These are phyloP conservation scores for Pyrgilauda ruficollis DNA, from an alignment of 2,113 vertebrate species.

Conservation along the genomic window DNA sequence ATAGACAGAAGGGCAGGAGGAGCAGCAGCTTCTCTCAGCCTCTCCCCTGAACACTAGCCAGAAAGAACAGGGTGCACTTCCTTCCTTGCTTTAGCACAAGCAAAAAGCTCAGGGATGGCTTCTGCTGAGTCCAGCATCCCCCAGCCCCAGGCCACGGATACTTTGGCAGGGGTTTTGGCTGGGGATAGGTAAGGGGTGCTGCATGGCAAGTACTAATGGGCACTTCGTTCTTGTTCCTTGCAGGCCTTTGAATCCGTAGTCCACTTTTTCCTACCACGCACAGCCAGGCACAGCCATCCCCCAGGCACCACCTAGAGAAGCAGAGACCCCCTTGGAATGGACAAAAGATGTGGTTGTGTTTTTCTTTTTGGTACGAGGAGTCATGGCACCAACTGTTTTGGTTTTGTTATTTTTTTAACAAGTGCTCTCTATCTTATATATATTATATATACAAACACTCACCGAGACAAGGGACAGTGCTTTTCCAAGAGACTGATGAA, in stretches of 20 bases:
- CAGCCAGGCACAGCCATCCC: neutral
- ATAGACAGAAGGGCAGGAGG: neutral
- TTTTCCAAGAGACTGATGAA: constrained; percentile 73
- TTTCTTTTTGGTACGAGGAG: constrained; percentile 67
- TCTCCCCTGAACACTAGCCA: neutral
- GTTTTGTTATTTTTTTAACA: constrained; percentile 66
- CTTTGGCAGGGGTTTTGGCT: neutral
- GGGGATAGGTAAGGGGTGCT: neutral
- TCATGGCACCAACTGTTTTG: constrained; percentile 61
- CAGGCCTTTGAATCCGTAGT: neutral
- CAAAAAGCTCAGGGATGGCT: neutral
- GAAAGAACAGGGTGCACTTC: neutral
- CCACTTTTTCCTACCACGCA: neutral
- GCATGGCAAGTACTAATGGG: neutral
- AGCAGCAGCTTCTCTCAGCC: neutral
- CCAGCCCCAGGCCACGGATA: neutral
- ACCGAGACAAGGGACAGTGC: constrained; percentile 71
- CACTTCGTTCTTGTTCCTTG: neutral
- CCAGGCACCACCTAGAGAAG: constrained; percentile 17
- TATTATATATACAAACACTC: constrained; percentile 74
- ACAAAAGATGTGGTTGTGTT: constrained; percentile 49
- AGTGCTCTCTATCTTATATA: constrained; percentile 70
- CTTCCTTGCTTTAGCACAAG: neutral
- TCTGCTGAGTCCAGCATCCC: neutral
- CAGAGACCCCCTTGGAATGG: neutral